phyloP scores from a whole-genome alignment of 2,113 vertebrate genomes.

The Microtus richardsoni region DNA sequence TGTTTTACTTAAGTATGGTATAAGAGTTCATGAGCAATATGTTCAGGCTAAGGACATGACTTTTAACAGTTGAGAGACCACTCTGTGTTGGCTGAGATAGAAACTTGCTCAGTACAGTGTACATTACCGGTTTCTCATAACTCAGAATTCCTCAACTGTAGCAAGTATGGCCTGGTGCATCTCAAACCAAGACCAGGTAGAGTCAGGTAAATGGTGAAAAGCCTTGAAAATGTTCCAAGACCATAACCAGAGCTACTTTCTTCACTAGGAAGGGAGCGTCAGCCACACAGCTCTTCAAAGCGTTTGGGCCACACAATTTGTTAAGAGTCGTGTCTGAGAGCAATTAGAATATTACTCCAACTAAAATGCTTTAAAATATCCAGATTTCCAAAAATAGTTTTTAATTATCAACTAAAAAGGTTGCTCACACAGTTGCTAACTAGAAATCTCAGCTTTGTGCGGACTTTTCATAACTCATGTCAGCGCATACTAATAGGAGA shows the following conservation, averaged over 20 bases:
- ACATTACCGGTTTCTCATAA: background rate
- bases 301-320: too few relatives aligned
- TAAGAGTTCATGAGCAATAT: background rate
- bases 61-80: background rate
- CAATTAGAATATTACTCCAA: background rate
- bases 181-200: background rate
- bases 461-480: conserved; percentile 23
- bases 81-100: background rate
- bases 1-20: background rate
- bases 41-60: background rate
- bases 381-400: background rate
- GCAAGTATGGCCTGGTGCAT: background rate
- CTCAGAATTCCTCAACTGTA: background rate
- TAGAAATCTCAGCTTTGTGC: conserved; percentile 23
- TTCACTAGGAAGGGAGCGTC: background rate
- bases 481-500: background rate
- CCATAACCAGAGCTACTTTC: too few relatives aligned
- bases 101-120: background rate
- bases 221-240: background rate
- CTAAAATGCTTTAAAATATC: background rate
- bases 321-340: background rate
- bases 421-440: background rate
- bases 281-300: background rate
- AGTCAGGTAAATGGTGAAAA: background rate
- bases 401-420: background rate